Percentiles rank a stretch among this genome's conserved stretches.
phyloP scores from a whole-genome alignment of 2,113 vertebrate genomes.

The Corythornis vintsioides region DNA sequence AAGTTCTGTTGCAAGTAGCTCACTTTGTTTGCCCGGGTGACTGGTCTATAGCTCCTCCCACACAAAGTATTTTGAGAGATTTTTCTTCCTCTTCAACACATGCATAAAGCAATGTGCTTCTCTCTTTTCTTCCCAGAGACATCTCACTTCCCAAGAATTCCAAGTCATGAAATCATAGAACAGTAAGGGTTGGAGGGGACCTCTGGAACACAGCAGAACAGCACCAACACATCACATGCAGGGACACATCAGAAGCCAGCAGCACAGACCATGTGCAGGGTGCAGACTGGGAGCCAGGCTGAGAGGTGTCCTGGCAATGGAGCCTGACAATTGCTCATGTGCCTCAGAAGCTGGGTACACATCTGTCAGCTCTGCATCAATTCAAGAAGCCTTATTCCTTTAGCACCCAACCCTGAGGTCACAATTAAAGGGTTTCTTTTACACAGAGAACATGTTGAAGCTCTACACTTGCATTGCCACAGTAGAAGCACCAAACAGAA shows the following conservation, averaged over 20 bases:
- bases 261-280: background rate
- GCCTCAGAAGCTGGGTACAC: background rate
- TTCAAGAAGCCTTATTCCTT: background rate
- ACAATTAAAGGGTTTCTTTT: background rate
- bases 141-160: background rate
- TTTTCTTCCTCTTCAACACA: background rate
- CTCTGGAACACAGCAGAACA: no score
- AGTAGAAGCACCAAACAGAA: background rate
- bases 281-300: background rate
- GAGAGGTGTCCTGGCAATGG: no score
- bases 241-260: background rate
- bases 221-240: background rate
- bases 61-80: background rate
- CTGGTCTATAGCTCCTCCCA: background rate
- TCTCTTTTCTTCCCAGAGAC: background rate
- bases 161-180: no score
- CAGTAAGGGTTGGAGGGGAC: no score
- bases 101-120: background rate
- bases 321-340: fast-evolving
- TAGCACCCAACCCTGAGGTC: background rate
- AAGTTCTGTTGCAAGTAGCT: background rate
- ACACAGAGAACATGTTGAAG: background rate
- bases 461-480: background rate
- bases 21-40: background rate
- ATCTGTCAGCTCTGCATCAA: background rate